Conservation (phyloP, 2,113 vertebrate species). For the Ceyx melanurus region DNA sequence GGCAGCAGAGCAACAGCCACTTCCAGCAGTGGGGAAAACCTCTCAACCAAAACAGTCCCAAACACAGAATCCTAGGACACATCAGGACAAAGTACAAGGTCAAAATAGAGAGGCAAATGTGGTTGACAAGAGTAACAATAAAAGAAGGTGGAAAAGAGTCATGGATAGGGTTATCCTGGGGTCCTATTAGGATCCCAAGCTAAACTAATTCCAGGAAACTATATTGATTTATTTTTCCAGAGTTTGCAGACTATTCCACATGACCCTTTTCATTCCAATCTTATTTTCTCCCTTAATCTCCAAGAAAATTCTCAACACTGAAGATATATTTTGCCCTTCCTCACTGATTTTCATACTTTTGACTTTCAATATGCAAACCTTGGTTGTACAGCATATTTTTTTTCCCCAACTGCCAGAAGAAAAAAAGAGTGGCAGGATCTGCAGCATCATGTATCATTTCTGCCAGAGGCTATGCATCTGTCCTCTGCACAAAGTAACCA, state of each 20-base stretch:
- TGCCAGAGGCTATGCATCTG: not conserved
- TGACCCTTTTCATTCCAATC: not conserved
- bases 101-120: not conserved
- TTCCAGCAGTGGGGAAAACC: not conserved
- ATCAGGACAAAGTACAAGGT: not conserved
- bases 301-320: not conserved
- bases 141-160: not conserved
- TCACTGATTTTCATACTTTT: not conserved
- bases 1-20: not conserved
- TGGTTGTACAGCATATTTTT: not conserved
- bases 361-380: not conserved
- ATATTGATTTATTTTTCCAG: not conserved
- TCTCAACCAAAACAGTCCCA: not conserved
- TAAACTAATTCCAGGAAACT: not conserved
- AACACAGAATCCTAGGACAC: not conserved
- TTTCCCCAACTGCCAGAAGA: not conserved
- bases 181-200: not conserved
- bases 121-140: not conserved
- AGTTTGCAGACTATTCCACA: not conserved
- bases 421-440: not conserved
- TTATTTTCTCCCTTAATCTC: not conserved
- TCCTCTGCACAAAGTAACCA: not conserved
- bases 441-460: not conserved
- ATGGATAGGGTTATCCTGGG: not conserved
- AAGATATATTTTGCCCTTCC: not conserved